Evolutionary conservation across 2,113 vertebrate genomes (phyloP), one percentile per base, ranked within the genome.

Genomic region (Varanus salvator): DNA sequence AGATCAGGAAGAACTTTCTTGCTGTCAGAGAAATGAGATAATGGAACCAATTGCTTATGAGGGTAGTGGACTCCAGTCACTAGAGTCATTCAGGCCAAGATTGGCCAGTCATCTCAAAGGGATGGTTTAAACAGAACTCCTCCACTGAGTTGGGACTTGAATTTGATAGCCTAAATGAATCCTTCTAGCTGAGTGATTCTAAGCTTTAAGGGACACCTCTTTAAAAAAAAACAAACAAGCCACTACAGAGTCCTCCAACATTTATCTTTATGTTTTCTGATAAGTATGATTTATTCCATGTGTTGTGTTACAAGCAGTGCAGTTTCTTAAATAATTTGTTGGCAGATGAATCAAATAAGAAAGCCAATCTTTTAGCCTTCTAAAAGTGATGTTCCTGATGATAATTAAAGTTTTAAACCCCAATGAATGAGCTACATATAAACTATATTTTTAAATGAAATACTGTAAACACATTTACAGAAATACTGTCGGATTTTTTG

Each of bases 401-500:
- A 31, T 31, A 87, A 31, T 9, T 57, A 8, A 29, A 78, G 48
- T 78, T 31, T 15, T 19, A 78, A 77, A 14, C 6, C 27, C n/a
- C 54, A 12, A 29, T 9, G 38, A 87, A 78, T 78, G 44, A 78
- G 8, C 17, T 19, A 77, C 76, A 87, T 64, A 77, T 31, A 7
- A 7, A 77, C 60, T 3, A 38, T 77, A 75, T 34, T 1, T 66
- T 77, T 38, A 60, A 60, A 87, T 44, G 38, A 44, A 44, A 44
- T 44, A 44, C 38, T 44, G 77, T 87, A 6, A 44, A 6, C 6
- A 44, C 21, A 60, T 60, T 8, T 74, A 89, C 83, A 69, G 31
- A 38, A 92, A 72, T 17, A 75, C 84, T 91, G 86, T n/a, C 23
- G 85, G 69, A 88, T 1, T 44, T 57, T 50, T 74, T 44, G 82